A percentile compares a stretch with the other conserved stretches of the same genome.
Evolutionary conservation across 2,113 vertebrate species (phyloP).

Genomic region (Urocynchramus pylzowi): DNA sequence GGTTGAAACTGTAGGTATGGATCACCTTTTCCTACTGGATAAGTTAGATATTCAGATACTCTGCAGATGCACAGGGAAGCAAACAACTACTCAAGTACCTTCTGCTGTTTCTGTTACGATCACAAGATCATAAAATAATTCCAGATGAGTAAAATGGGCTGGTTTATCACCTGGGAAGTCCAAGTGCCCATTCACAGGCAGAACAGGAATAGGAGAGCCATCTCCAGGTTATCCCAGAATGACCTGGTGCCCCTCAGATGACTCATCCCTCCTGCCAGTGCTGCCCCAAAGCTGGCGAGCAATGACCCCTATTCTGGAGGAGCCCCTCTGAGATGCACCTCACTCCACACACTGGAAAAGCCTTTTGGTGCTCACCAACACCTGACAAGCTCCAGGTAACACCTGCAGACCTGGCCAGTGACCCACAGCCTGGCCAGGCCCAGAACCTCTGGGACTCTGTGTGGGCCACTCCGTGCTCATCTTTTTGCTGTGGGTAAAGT

Average conservation of each 20-base stretch:
- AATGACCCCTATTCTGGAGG: accelerated
- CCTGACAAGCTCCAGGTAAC: not conserved
- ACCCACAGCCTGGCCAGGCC: not conserved
- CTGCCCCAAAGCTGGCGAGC: accelerated
- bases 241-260: not conserved
- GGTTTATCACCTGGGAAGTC: not conserved
- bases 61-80: not conserved
- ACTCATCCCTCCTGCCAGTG: not conserved
- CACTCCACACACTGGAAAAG: not conserved
- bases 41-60: not conserved
- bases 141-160: not conserved
- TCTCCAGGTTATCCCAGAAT: not conserved
- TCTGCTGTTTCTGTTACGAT: not conserved
- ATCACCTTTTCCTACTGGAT: not conserved
- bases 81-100: accelerated
- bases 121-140: not conserved
- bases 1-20: not conserved
- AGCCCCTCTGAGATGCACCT: not conserved
- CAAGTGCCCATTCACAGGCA: not conserved
- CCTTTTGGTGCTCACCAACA: not conserved
- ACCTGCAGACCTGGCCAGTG: not conserved
- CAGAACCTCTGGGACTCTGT: not conserved
- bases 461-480: accelerated
- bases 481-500: accelerated
- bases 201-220: not conserved